These are phyloP conservation scores for Antheraea mylitta DNA, from an alignment of 1,140 invertebrate species.

Conservation along the genomic window DNA sequence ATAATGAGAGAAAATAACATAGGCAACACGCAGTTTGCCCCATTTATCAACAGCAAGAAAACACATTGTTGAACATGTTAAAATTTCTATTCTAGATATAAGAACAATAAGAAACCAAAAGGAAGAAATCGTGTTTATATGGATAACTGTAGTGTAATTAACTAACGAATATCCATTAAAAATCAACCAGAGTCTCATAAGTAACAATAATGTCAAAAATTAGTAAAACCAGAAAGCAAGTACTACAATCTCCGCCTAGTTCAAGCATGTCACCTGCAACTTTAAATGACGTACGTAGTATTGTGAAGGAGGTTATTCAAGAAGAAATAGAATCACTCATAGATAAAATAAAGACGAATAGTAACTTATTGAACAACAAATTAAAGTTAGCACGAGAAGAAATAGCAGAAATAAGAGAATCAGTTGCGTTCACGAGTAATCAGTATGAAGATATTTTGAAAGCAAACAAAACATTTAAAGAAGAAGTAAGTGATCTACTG, in stretches of 20 bases:
- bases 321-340: constrained; percentile 8
- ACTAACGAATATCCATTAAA: too few relatives aligned
- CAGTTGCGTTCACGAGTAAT: constrained; percentile 25
- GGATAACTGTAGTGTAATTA: too few relatives aligned
- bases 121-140: too few relatives aligned
- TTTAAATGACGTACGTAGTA: too few relatives aligned
- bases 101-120: too few relatives aligned
- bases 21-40: too few relatives aligned
- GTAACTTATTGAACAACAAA: constrained; percentile 14
- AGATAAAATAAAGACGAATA: constrained; percentile 3
- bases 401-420: constrained; percentile 26
- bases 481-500: constrained; percentile 20
- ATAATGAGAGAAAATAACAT: too few relatives aligned
- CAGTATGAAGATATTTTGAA: constrained; percentile 26
- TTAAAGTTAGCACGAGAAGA: constrained; percentile 26
- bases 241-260: not conserved
- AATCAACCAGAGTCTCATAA: too few relatives aligned
- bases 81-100: too few relatives aligned
- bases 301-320: constrained; percentile 10
- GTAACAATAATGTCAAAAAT: too few relatives aligned
- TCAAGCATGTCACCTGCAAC: not conserved
- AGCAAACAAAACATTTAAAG: constrained; percentile 19
- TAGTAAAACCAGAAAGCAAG: not conserved
- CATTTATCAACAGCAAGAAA: too few relatives aligned
- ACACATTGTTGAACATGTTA: too few relatives aligned